Percentiles rank a stretch among this genome's conserved stretches.
Evolutionary conservation across 2,888 invertebrate genomes (phyloP).

Genomic region (Caenorhabditis sp.): DNA sequence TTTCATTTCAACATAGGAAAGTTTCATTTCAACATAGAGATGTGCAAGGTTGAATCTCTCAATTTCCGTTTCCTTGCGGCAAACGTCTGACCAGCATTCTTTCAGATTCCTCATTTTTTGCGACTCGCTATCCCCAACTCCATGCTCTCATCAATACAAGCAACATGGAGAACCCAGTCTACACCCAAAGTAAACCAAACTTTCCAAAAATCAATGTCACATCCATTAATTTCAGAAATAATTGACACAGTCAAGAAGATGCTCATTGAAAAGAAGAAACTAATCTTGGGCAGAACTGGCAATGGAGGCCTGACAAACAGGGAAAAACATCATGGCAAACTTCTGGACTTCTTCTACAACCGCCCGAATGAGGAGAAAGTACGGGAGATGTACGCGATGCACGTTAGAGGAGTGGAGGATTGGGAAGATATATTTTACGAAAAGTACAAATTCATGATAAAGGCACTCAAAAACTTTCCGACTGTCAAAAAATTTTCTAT

Average conservation of each 20-base stretch:
- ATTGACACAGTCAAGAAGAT: neutral
- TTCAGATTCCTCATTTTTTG: neutral
- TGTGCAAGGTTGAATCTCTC: no score
- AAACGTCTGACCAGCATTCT: no score
- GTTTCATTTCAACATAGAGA: no score
- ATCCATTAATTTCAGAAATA: slow-evolving; percentile 3
- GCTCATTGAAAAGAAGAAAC: slow-evolving; percentile 2
- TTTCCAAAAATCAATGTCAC: no score
- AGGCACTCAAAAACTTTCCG: neutral
- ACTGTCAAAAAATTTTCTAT: neutral
- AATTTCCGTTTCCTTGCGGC: no score
- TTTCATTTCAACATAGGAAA: no score
- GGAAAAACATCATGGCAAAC: neutral
- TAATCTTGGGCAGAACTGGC: neutral
- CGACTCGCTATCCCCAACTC: neutral
- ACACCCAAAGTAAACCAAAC: slow-evolving; percentile 14
- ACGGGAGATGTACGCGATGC: slow-evolving; percentile 13
- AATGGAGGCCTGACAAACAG: neutral
- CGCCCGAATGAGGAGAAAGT: slow-evolving; percentile 4
- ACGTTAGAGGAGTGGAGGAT: neutral
- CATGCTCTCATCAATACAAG: neutral
- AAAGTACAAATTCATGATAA: neutral
- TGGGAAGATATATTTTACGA: slow-evolving; percentile 17
- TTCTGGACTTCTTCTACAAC: neutral
- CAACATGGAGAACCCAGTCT: neutral